Evolutionary conservation across 2,888 invertebrate species (phyloP), one percentile per base, ranked within the genome.

Genomic region (Endomychus coccineus): DNA sequence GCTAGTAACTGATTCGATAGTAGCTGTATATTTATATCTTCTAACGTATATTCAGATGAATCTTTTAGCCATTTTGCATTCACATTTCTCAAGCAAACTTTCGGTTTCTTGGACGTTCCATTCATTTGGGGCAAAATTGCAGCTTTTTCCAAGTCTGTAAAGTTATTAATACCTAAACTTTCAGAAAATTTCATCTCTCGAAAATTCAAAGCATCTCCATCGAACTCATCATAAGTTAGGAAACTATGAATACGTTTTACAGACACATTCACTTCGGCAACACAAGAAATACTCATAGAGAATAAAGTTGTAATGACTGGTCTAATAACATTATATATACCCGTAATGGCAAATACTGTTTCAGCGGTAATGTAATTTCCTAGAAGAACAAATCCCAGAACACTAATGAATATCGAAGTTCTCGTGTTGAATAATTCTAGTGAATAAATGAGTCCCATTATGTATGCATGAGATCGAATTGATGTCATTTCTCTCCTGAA

Each of bases 291-390:
- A 41, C 81, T 85, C 68, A 85, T 83, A 0, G 94, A 91, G 55
- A 94, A 88, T 66, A 89, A 87, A 9, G 91, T 83, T 0, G 89
- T 90, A 80, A 92, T 87, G 4, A 86, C 81, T 50, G 87, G 82
- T 23, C 90, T 73, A 39, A 95, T 68, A 34, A 88, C 83, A 56
- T 91, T 92, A 68, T 89, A 92, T 61, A 92, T 83, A 6, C 92
- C 86, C 9, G 90, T 86, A 36, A 91, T 75, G 34, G 91, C 83
- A 64, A 91, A 92, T 9, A 90, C 88, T 60, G 74, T 77, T 58
- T 90, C 85, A 6, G 95, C 84, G 4, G 79, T 82, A 48, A 95
- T 74, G 51, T 75, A 65, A 49, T 82, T 69, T 14, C 83, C 82
- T 4, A 80, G 67, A 11, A 86, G 66, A 16, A 83, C 80, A 59